Conservation (phyloP, 2,888 invertebrate species). For the Callimorpha dominula region DNA sequence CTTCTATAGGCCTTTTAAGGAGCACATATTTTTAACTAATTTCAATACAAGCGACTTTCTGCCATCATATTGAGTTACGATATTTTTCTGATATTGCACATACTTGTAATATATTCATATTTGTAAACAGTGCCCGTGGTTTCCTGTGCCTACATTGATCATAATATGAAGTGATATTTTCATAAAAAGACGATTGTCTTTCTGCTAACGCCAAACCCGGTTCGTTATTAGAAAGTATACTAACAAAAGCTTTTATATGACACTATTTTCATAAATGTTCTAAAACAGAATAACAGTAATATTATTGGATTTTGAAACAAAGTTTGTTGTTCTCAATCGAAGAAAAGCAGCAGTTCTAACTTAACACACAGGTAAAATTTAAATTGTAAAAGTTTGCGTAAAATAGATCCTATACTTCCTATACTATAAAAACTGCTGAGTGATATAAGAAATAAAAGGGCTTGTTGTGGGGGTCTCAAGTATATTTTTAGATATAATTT, state of each 20-base stretch:
- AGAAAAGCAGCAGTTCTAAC: no score
- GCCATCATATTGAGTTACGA: not conserved
- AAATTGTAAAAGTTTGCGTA: no score
- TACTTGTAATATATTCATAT: not conserved
- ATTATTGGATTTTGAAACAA: no score
- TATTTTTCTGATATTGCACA: not conserved
- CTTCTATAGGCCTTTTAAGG: not conserved
- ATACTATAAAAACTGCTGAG: no score
- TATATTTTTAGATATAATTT: no score
- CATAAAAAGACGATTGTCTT: not conserved
- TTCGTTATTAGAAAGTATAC: not conserved
- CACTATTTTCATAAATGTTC: not conserved
- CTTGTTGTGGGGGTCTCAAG: no score
- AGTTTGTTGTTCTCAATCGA: no score
- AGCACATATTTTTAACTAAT: not conserved
- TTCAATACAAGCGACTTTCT: not conserved
- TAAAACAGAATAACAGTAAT: not conserved
- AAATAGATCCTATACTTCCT: no score
- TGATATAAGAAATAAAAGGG: no score
- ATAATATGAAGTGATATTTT: not conserved
- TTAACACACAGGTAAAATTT: no score
- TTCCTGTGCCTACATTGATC: not conserved
- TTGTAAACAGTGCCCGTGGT: not conserved
- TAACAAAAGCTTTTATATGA: not conserved
- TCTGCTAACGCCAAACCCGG: not conserved